Percentiles rank a stretch among this genome's conserved stretches.
Conservation (phyloP, 2,797 vertebrate species). For the Simalia tracyae region DNA sequence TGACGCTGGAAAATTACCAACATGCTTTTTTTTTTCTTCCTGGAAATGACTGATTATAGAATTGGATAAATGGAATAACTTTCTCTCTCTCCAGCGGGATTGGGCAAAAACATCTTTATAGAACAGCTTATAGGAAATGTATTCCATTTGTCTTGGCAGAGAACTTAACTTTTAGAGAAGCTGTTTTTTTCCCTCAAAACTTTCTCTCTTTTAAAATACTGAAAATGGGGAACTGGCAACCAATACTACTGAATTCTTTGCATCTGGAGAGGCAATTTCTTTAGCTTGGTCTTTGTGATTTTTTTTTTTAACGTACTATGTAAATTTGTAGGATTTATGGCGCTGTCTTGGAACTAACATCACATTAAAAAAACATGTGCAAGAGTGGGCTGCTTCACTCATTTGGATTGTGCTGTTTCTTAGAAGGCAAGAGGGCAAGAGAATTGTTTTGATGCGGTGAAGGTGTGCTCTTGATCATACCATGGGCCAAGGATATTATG, state of each 20-base stretch:
- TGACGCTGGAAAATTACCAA: constrained; percentile 52
- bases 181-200: constrained; percentile 45
- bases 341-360: constrained; percentile 28
- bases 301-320: constrained; percentile 35
- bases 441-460: constrained; percentile 2
- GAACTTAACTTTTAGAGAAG: constrained; percentile 46
- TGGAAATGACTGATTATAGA: constrained; percentile 56
- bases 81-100: constrained; percentile 37
- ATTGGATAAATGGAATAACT: constrained; percentile 54
- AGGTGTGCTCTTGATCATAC: background rate
- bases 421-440: constrained; percentile 19
- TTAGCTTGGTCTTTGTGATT: constrained; percentile 47
- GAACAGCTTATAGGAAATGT: constrained; percentile 46
- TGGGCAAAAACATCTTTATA: constrained; percentile 53
- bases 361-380: constrained; percentile 6
- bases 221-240: constrained; percentile 42
- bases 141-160: constrained; percentile 61
- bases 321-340: constrained; percentile 45
- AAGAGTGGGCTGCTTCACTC: constrained; percentile 21
- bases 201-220: constrained; percentile 53
- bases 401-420: constrained; percentile 56
- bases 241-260: constrained; percentile 46
- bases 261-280: constrained; percentile 47
- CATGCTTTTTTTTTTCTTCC: constrained; percentile 37
- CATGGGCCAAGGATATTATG: background rate